phyloP scores from a whole-genome alignment of 2,888 invertebrate genomes.

The Heliothis peltigera region DNA sequence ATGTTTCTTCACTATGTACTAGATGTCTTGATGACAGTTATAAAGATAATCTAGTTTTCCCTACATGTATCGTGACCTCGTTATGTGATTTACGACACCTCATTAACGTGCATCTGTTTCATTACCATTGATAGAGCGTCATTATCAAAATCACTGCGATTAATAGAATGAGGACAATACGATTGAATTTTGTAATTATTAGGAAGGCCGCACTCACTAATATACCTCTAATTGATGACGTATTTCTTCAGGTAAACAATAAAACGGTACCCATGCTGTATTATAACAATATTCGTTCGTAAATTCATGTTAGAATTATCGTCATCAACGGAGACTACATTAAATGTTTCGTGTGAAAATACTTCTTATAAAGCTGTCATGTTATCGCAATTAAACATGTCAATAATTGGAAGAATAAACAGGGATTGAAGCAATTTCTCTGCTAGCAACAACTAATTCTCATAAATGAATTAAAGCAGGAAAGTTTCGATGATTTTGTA shows the following conservation, averaged over 20 bases:
- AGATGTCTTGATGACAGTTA: constrained; percentile 45
- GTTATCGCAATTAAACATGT: too few species aligned
- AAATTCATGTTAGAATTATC: constrained; percentile 4
- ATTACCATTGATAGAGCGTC: constrained; percentile 59
- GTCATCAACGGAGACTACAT: not conserved
- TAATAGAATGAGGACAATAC: constrained; percentile 49
- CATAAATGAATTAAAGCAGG: not conserved
- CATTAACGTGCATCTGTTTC: constrained; percentile 62
- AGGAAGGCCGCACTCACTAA: constrained; percentile 15
- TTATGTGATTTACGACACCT: constrained; percentile 59
- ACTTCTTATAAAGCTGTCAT: too few species aligned
- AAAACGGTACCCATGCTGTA: not conserved
- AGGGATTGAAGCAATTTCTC: not conserved
- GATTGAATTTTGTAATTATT: constrained; percentile 27
- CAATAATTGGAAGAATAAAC: too few species aligned
- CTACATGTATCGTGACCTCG: constrained; percentile 49
- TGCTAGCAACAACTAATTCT: not conserved
- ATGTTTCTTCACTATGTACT: constrained; percentile 37
- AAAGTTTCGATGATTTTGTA: constrained; percentile 32
- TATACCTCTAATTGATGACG: constrained; percentile 20
- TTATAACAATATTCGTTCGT: not conserved
- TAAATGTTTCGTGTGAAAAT: too few species aligned
- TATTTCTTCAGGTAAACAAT: constrained; percentile 6
- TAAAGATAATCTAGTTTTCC: constrained; percentile 58
- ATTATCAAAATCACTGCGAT: constrained; percentile 61